Base-by-base conservation (phyloP, 2,797 vertebrate genomes). In the Siniperca obscura region DNA sequence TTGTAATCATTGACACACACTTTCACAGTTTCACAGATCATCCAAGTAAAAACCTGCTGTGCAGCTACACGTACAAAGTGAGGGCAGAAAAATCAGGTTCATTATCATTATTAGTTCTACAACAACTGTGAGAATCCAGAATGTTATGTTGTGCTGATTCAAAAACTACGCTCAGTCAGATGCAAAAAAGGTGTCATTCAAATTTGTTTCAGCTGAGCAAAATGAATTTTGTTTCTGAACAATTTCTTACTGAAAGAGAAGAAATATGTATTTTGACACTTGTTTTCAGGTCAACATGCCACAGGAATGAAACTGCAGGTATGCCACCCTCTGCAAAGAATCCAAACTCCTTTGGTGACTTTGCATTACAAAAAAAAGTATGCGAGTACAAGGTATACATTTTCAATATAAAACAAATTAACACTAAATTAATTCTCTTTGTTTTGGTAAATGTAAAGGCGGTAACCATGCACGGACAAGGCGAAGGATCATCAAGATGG, bases 201-300 rank as follows among this genome's bases (percentile, higher is more conserved):
- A 48, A 55, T 64, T 14, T 11, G 13, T 50, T 70, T 46, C 8
- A 57, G 16, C 14, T 66, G 17, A 57, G 30, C 22, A 79, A 27
- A 50, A 79, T 73, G 36, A 16, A 38, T 38, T 71, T 71, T 5
- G 4, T 6, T 42, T 60, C 14, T 44, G 19, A 74, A 60, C 25
- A 25, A 19, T 21, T 67, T 61, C 1, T 69, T 7, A 25, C 21
- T 56, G 40, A 72, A 52, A 21, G 27, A 10, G 53, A 46, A 44
- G 80, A 57, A 52, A 50, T 2, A 57, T 6, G 30, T 62, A 7
- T 73, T 69, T 69, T 57, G 17, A 83, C 2, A 13, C 42, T 78
- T 34, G 11, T 73, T 62, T 77, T 73, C 56, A 62, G n/a, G 22
- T 62, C 48, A 48, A 7, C 11, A 8, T n/a, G 25, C 72, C 17